Conservation (phyloP, 2,888 invertebrate species). For the Hymenopus coronatus region DNA sequence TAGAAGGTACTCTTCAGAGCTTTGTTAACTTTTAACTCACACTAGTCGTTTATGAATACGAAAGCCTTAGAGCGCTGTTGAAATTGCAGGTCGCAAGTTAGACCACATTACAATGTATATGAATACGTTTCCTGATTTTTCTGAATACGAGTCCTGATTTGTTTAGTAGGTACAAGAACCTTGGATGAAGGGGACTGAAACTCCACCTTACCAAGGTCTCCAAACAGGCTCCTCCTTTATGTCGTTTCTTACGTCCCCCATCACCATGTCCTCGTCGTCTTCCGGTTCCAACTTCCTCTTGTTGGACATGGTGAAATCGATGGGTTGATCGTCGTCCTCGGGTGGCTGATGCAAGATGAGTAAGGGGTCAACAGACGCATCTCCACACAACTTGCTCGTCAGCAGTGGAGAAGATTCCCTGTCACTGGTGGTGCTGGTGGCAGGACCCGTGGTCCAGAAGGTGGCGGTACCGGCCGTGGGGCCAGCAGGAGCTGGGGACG, state of each 20-base stretch:
- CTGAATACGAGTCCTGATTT: no score
- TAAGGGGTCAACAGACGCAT: neutral
- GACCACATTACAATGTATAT: no score
- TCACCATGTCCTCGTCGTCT: neutral
- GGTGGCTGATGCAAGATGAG: neutral
- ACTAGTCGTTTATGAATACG: no score
- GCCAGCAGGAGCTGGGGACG: slow-evolving; percentile 2
- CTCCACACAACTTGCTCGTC: neutral
- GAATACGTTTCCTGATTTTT: no score
- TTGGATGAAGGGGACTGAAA: neutral
- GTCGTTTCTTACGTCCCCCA: neutral
- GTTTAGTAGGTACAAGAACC: no score
- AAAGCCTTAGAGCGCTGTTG: no score
- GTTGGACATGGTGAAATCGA: slow-evolving; percentile 28
- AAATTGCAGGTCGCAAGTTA: no score
- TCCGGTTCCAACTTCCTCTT: slow-evolving; percentile 7
- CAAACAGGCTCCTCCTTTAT: slow-evolving; percentile 30
- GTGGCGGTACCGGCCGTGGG: neutral
- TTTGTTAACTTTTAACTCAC: no score
- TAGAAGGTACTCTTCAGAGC: no score
- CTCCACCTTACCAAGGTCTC: slow-evolving; percentile 29
- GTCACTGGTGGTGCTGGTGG: neutral
- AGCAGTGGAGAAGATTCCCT: neutral
- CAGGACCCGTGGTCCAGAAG: neutral
- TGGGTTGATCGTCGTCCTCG: slow-evolving; percentile 24